phyloP scores from a whole-genome alignment of 1,140 invertebrate genomes.

The Formica exsecta region DNA sequence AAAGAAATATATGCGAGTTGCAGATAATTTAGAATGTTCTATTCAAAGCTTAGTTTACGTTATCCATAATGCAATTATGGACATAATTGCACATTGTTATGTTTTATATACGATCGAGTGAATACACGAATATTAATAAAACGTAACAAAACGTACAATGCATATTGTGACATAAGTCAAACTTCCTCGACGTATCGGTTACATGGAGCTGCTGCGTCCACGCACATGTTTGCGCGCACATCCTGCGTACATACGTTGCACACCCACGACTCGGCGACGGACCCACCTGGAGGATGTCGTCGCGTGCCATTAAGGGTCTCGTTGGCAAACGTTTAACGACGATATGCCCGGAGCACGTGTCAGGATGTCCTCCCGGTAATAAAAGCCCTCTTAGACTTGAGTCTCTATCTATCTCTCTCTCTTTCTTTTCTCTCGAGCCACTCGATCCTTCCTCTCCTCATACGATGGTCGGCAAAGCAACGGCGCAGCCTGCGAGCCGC shows the following conservation, averaged over 20 bases:
- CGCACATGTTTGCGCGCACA: slow-evolving; percentile 37
- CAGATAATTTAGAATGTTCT: background rate
- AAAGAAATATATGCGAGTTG: background rate
- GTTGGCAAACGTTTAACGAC: slow-evolving; percentile 76
- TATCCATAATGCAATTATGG: background rate
- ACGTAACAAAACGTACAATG: too few relatives aligned
- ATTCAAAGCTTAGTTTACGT: background rate
- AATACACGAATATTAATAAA: too few relatives aligned
- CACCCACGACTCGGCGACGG: slow-evolving; percentile 40
- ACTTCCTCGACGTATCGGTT: slow-evolving; percentile 9
- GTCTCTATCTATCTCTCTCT: slow-evolving; percentile 39
- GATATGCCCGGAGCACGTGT: slow-evolving; percentile 72
- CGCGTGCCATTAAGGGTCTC: slow-evolving; percentile 75
- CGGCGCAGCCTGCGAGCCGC: slow-evolving; percentile 39
- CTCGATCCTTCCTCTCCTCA: slow-evolving; percentile 68
- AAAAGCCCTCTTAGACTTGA: slow-evolving; percentile 69
- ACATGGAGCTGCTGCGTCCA: background rate
- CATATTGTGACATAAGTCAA: background rate
- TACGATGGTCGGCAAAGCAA: slow-evolving; percentile 50
- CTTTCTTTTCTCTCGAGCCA: slow-evolving; percentile 34
- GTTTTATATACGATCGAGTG: background rate
- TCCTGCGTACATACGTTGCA: slow-evolving; percentile 31
- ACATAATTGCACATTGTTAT: background rate
- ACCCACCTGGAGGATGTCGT: slow-evolving; percentile 76
- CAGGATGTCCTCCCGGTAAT: slow-evolving; percentile 69